Percentiles rank a stretch among this genome's conserved stretches.
phyloP scores from a whole-genome alignment of 1,140 invertebrate species.

The Saccostrea glomerata region DNA sequence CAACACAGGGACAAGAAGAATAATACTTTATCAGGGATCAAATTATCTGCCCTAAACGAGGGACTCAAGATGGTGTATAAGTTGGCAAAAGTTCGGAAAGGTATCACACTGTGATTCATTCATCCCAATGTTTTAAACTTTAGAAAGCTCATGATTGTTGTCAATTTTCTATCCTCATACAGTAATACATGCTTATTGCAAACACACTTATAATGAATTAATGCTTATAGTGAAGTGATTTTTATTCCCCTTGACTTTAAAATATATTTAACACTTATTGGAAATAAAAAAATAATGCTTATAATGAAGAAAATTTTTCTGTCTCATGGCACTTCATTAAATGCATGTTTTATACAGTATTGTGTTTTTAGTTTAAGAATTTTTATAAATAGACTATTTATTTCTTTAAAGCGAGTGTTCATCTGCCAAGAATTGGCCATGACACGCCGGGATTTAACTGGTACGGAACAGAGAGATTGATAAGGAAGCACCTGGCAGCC shows the following conservation, averaged over 20 bases:
- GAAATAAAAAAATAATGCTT: not conserved
- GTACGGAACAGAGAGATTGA: slow-evolving; percentile 78
- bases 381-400: not conserved
- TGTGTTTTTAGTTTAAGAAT: not conserved
- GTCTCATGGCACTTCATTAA: not conserved
- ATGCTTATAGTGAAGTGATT: not conserved
- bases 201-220: not conserved
- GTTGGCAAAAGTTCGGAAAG: slow-evolving; percentile 67
- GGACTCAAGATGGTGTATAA: slow-evolving; percentile 70
- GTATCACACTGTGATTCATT: slow-evolving; percentile 55
- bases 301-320: not conserved
- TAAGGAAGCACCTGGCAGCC: slow-evolving; percentile 75
- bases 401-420: slow-evolving; percentile 73
- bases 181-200: not conserved
- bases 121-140: no score
- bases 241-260: not conserved
- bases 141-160: no score
- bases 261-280: not conserved
- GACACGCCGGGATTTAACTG: slow-evolving; percentile 77
- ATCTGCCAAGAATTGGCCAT: slow-evolving; percentile 77
- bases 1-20: slow-evolving; percentile 74
- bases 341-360: not conserved
- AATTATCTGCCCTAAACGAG: slow-evolving; percentile 67
- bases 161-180: not conserved
- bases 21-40: slow-evolving; percentile 73